A percentile compares a stretch with the other conserved stretches of the same genome.
Evolutionary conservation across 2,888 invertebrate genomes (phyloP).

Genomic region (Tiliacea citrago): DNA sequence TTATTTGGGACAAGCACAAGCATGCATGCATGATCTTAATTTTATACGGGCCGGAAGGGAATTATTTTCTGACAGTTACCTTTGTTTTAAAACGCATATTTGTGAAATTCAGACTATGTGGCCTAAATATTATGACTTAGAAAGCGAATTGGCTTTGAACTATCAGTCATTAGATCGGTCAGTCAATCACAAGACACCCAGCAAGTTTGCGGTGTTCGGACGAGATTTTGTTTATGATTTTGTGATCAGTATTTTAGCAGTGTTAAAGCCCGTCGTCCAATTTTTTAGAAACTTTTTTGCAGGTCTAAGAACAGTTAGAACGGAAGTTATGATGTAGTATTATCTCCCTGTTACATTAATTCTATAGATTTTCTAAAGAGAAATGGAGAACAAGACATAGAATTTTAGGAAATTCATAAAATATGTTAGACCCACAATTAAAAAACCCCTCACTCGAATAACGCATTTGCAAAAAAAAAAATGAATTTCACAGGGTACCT

Average conservation of each 20-base stretch:
- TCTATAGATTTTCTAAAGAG: no score
- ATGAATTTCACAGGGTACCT: not conserved
- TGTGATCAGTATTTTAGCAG: not conserved
- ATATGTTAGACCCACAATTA: not conserved
- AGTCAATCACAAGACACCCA: not conserved
- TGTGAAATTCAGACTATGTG: not conserved
- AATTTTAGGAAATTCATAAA: not conserved
- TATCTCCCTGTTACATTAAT: not conserved
- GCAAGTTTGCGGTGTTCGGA: not conserved
- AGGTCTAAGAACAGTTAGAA: not conserved
- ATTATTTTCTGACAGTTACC: not conserved
- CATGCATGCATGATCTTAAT: not conserved
- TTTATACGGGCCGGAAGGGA: not conserved
- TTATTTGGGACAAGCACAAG: no score
- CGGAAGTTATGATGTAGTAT: no score
- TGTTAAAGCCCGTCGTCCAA: not conserved
- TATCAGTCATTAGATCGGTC: not conserved
- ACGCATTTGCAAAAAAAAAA: not conserved
- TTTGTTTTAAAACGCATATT: not conserved
- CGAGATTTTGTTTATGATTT: conserved; percentile 2
- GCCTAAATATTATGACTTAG: not conserved
- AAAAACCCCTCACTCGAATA: not conserved
- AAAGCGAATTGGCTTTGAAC: not conserved
- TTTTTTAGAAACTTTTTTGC: not conserved
- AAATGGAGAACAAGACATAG: not conserved